phyloP scores from a whole-genome alignment of 1,140 invertebrate genomes.

The Stenopsyche tienmushanensis region DNA sequence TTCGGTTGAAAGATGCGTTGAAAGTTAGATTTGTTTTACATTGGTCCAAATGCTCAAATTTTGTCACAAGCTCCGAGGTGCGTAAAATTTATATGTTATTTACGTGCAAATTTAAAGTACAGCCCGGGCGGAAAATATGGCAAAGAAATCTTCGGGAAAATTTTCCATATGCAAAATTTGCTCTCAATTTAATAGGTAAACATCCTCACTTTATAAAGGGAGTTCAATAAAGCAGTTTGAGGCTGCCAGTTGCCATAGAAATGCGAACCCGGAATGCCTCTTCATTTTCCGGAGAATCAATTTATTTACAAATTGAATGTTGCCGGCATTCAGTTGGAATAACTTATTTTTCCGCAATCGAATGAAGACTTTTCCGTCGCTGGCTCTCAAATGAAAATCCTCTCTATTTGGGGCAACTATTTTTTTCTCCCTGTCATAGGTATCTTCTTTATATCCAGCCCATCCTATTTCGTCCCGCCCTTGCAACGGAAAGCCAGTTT shows the following conservation, averaged over 20 bases:
- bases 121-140: background rate
- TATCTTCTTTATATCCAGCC: too few relatives aligned
- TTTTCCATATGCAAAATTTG: background rate
- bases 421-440: constrained; percentile 14
- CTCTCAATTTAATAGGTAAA: constrained; percentile 16
- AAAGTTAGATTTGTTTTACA: too few relatives aligned
- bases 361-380: constrained; percentile 4
- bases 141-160: background rate
- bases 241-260: too few relatives aligned
- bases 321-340: constrained; percentile 25
- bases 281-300: constrained; percentile 32
- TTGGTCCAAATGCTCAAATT: too few relatives aligned
- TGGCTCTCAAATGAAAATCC: constrained; percentile 17
- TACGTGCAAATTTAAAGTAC: background rate
- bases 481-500: background rate
- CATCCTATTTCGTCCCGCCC: background rate
- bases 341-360: constrained; percentile 25
- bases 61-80: background rate
- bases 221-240: background rate
- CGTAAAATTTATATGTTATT: background rate
- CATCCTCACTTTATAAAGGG: constrained; percentile 18
- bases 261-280: constrained; percentile 10
- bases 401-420: constrained; percentile 6
- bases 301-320: constrained; percentile 36
- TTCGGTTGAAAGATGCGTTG: too few relatives aligned